phyloP scores from a whole-genome alignment of 2,113 vertebrate species.

The Chaetops frenatus region DNA sequence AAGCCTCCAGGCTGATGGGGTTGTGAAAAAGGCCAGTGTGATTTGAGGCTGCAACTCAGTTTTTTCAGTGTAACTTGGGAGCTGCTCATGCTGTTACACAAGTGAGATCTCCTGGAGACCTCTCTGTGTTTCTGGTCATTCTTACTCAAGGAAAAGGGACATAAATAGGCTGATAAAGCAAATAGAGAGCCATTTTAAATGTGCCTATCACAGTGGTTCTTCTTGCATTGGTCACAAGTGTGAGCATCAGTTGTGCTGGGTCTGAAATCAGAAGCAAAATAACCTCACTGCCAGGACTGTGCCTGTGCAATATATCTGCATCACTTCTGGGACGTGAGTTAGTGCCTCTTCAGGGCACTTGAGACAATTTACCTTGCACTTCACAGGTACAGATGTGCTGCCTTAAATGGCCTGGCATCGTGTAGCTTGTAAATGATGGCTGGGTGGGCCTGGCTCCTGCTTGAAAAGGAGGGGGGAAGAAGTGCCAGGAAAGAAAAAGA shows the following conservation, averaged over 20 bases:
- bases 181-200: not conserved
- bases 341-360: conserved; percentile 21
- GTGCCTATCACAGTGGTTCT: not conserved
- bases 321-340: not conserved
- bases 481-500: not conserved
- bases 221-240: not conserved
- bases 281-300: not conserved
- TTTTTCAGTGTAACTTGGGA: not conserved
- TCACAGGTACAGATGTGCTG: not conserved
- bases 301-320: not conserved
- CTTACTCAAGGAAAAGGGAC: not conserved
- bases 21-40: not conserved
- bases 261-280: not conserved
- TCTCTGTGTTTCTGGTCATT: not conserved
- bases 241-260: not conserved
- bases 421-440: not conserved
- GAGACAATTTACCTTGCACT: conserved; percentile 36
- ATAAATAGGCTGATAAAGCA: not conserved
- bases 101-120: not conserved
- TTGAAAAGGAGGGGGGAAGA: not conserved
- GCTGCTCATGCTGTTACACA: not conserved
- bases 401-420: not conserved
- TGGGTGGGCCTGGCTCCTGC: not conserved
- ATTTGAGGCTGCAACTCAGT: not conserved
- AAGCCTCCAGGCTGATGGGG: not conserved